A percentile compares a stretch with the other conserved stretches of the same genome.
Evolutionary conservation across 2,888 invertebrate species (phyloP).

Genomic region (Galerucella calmariensis): DNA sequence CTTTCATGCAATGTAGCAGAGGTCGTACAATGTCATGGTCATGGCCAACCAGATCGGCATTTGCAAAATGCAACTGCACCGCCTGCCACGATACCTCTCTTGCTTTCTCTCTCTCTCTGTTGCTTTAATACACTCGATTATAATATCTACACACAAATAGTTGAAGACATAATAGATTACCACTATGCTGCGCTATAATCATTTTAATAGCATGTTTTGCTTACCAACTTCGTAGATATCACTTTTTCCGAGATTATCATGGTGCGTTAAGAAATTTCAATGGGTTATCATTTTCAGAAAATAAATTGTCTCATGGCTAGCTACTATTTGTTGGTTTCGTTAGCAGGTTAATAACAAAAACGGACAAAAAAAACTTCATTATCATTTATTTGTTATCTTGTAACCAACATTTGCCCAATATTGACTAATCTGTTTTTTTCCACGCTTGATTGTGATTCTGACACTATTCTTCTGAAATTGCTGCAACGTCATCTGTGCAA

Average conservation of each 20-base stretch:
- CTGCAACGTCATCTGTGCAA: background rate
- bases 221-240: slow-evolving; percentile 2
- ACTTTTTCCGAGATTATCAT: background rate
- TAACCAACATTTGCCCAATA: no score
- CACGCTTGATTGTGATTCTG: background rate
- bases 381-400: no score
- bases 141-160: slow-evolving; percentile 23
- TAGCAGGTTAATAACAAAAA: no score
- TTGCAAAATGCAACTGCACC: slow-evolving; percentile 60
- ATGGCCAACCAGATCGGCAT: slow-evolving; percentile 65
- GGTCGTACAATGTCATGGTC: slow-evolving; percentile 66
- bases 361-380: no score
- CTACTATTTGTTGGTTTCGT: no score
- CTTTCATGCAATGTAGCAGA: slow-evolving; percentile 51
- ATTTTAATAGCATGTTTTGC: slow-evolving; percentile 13
- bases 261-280: background rate
- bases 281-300: background rate
- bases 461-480: background rate
- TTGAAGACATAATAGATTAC: slow-evolving; percentile 29
- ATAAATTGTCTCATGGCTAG: no score
- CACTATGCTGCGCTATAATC: slow-evolving; percentile 12
- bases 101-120: background rate
- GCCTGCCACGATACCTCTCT: slow-evolving; percentile 29
- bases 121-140: slow-evolving; percentile 12
- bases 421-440: no score